Evolutionary conservation across 1,140 invertebrate genomes (phyloP), one percentile per base, ranked within the genome.

Genomic region (Kradibia gibbosae): DNA sequence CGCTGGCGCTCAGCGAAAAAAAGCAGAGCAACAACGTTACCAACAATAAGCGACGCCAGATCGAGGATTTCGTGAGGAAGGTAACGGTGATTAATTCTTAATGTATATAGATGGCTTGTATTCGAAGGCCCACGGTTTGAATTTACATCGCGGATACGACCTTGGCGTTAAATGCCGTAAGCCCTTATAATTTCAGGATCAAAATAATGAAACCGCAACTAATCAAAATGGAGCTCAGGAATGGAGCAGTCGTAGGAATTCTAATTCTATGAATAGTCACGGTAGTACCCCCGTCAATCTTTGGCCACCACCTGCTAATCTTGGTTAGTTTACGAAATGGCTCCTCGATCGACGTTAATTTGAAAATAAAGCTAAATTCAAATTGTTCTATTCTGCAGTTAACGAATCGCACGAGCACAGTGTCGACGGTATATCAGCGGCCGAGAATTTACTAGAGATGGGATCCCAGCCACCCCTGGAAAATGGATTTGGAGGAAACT

Each of bases 1-100:
- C 87, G 5, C 82, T 85, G 0, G 42, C 77, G 34, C 60, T 72
- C 10, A 65, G 76, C 36, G 88, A 89, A 20, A 90, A 88, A 75
- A 88, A 89, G 36, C 84, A 83, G 34, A 89, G 85, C 67, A 87
- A 86, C 72, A 85, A 85, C 34, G 48, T 50, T 1, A 15, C 10
- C n/a, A 87, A 85, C 67, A 87, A 87, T 73, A 84, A 90, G 84
- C 85, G 84, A 70, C 83, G 86, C 42, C 88, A 89, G 78, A 78
- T 90, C 13, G 90, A 91, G 74, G 89, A 91, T 82, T 78, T 89
- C 39, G 85, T 90, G 81, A 83, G 86, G 65, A 92, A 92, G 87
- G 88, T 90, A 79, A n/a, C 57, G 57, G n/a, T n/a, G n/a, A n/a
- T n/a, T n/a, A n/a, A n/a, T n/a, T n/a, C n/a, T n/a, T n/a, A n/a